Evolutionary conservation across 2,888 invertebrate genomes (phyloP), one percentile per base, ranked within the genome.

Genomic region (Cyclophora albipunctata): DNA sequence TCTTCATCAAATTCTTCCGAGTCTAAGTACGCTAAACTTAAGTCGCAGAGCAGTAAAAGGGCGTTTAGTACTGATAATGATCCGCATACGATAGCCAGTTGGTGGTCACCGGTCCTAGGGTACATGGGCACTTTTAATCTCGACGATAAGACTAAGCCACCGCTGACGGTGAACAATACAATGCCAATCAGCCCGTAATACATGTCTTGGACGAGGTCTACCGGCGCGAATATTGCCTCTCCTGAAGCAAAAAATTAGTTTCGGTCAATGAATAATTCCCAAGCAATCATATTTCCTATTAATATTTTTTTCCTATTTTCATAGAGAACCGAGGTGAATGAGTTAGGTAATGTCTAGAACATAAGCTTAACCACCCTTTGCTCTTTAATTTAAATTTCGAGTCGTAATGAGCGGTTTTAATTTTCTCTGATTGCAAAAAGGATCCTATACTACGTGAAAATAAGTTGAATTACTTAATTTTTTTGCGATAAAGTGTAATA

Each of bases 151-250:
- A 84, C 60, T 53, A 84, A 52, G 4, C 81, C 81, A 2, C 86
- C 87, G 60, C 80, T 73, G 33, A 76, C 64, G 5, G 77, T 62
- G 65, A 83, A 86, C 54, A 88, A 62, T 3, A 59, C 71, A 34
- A 79, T 67, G 40, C 87, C 87, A 40, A 86, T 60, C 43, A 84
- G 70, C 37, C 84, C 82, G 65, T 75, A 87, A 72, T 75, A 86
- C 73, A 87, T 84, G 63, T 88, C 87, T 68, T 87, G 87, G 35
- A 87, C 81, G 52, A 88, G 77, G 60, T 88, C 87, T 68, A 88
- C 64, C 34, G 85, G 86, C 47, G 84, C 79, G 62, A 84, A 79
- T 57, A 85, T 64, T 72, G 84, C 75, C 67, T 88, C 87, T 48
- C 87, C 87, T 88, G 81, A 67, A 84, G 83, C 58, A 53, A 67